phyloP scores from a whole-genome alignment of 1,140 invertebrate species.

The Diorhabda sublineata region DNA sequence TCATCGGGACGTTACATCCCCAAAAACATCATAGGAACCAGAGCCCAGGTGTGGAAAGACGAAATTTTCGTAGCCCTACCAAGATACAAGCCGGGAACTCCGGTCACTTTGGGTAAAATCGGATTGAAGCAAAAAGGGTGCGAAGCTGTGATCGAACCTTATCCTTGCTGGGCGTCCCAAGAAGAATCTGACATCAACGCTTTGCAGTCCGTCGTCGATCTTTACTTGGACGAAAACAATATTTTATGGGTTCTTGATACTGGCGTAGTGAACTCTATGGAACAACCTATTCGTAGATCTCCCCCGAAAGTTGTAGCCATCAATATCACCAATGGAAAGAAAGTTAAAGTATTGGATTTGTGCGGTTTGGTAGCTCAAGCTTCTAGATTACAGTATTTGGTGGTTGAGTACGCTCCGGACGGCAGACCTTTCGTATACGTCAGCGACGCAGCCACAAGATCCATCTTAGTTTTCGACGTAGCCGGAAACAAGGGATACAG shows the following conservation, averaged over 20 bases:
- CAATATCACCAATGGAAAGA: slow-evolving; percentile 53
- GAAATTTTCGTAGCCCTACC: slow-evolving; percentile 54
- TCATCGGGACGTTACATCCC: slow-evolving; percentile 52
- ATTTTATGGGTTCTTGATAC: slow-evolving; percentile 59
- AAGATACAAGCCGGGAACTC: slow-evolving; percentile 54
- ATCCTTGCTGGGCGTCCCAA: slow-evolving; percentile 57
- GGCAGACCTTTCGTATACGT: slow-evolving; percentile 56
- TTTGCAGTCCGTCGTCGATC: slow-evolving; percentile 57
- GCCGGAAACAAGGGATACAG: slow-evolving; percentile 54
- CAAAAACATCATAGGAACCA: slow-evolving; percentile 58
- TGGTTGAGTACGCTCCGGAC: slow-evolving; percentile 55
- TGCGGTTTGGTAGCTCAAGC: slow-evolving; percentile 48
- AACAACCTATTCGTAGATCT: slow-evolving; percentile 51
- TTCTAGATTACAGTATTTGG: slow-evolving; percentile 57
- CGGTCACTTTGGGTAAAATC: slow-evolving; percentile 53
- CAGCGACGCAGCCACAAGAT: slow-evolving; percentile 58
- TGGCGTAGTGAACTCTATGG: slow-evolving; percentile 56
- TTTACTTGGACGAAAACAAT: slow-evolving; percentile 54
- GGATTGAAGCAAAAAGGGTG: slow-evolving; percentile 47
- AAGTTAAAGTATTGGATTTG: slow-evolving; percentile 56
- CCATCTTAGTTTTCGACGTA: slow-evolving; percentile 62
- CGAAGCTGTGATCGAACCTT: slow-evolving; percentile 49
- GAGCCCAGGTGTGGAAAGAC: slow-evolving; percentile 53
- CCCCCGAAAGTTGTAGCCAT: slow-evolving; percentile 56
- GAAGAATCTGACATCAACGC: slow-evolving; percentile 56